Base-by-base conservation (phyloP, 2,888 invertebrate species). In the Chrysolina americana region DNA sequence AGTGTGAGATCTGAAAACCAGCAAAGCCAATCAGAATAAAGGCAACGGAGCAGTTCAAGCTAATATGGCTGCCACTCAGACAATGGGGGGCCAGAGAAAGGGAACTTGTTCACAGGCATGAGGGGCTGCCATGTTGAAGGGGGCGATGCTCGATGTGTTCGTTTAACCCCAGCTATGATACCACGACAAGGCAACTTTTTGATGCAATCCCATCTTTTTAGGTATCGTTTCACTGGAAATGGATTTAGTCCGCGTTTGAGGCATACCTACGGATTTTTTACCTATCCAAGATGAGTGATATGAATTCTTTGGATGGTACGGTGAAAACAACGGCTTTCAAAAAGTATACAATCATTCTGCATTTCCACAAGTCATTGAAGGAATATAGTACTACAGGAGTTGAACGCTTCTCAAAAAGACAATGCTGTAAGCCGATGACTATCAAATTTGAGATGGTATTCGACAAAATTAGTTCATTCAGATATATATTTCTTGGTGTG, bases 51-150 rank as follows among this genome's bases (percentile, higher is more conserved):
- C 87, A 85, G 85, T 86, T 86, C 86, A 83, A 87, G 88, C 88
- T 88, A 88, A 88, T 88, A 88, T 88, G 88, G 88, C 88, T 87
- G 88, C 88, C 87, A 87, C 86, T 86, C 86, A 86, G 86, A 88
- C 87, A 87, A 88, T 87, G 86, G 87, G 85, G 86, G 86, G 84
- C 84, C 86, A 86, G 87, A 86, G 87, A 87, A 87, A 88, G 87
- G 87, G 87, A 87, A 87, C 85, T 84, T 82, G 83, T 78, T 82
- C 81, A 81, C 78, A 83, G 82, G 81, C 78, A 81, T 82, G 80
- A 83, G 85, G 85, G 85, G 82, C 84, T 84, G 80, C 78, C 81
- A 80, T 78, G 64, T 70, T 80, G 78, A 81, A 85, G 82, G 85
- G 85, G 85, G 86, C 80, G 79, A 82, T 84, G 83, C 84, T 81